phyloP scores from a whole-genome alignment of 1,140 invertebrate genomes.

The Cydia fagiglandana region DNA sequence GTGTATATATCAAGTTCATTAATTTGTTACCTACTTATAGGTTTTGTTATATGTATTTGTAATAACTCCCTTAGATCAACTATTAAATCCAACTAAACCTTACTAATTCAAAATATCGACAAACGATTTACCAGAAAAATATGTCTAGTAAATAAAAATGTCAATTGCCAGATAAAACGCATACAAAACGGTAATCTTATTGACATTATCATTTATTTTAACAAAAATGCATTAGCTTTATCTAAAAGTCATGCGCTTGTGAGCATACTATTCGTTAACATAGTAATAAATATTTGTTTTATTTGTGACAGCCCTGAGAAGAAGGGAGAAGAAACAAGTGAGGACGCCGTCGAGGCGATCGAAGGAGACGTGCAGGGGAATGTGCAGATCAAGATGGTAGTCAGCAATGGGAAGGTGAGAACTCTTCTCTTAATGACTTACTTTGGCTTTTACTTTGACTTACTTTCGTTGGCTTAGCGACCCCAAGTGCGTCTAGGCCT shows the following conservation, averaged over 20 bases:
- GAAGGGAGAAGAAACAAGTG: constrained; percentile 70
- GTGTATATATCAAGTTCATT: neutral
- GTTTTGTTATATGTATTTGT: neutral
- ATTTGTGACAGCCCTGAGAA: constrained; percentile 69
- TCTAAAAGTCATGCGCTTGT: neutral
- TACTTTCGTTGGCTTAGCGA: too few relatives aligned
- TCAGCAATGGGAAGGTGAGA: constrained; percentile 88
- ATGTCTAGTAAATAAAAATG: too few relatives aligned
- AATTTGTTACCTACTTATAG: neutral
- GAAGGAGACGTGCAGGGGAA: constrained; percentile 82
- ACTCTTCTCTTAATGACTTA: too few relatives aligned
- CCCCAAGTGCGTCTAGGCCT: too few relatives aligned
- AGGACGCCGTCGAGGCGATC: constrained; percentile 46
- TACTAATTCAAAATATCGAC: neutral
- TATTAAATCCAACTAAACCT: neutral
- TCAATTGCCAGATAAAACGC: too few relatives aligned
- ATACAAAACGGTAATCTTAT: too few relatives aligned
- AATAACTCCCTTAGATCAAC: neutral
- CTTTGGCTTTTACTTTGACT: too few relatives aligned
- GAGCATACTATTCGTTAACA: neutral
- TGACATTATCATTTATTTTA: too few relatives aligned
- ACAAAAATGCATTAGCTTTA: neutral
- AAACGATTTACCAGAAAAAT: neutral
- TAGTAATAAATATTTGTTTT: constrained; percentile 17
- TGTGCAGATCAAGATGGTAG: constrained; percentile 89